Evolutionary conservation across 1,140 invertebrate species (phyloP).

Genomic region (Zaprionus ghesquierei): DNA sequence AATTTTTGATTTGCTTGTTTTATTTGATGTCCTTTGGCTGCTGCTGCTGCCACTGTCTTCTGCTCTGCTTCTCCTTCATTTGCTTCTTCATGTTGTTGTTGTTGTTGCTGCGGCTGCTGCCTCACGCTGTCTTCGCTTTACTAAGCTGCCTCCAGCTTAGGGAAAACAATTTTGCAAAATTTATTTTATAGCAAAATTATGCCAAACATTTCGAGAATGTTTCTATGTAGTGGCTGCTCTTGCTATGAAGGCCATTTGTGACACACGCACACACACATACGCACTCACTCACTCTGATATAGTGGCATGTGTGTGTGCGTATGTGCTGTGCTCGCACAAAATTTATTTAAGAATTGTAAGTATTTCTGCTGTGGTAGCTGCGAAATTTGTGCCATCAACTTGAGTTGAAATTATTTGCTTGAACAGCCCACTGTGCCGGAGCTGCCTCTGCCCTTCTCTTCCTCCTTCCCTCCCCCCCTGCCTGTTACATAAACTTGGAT

Average conservation of each 20-base stretch:
- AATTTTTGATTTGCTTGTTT: conserved; percentile 82
- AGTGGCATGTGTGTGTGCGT: conserved; percentile 20
- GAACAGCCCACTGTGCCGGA: conserved; percentile 23
- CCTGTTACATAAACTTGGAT: conserved; percentile 75
- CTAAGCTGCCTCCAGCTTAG: conserved; percentile 77
- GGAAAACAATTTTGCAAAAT: conserved; percentile 81
- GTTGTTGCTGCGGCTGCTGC: conserved; percentile 15
- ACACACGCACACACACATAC: conserved; percentile 28
- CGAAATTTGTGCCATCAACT: conserved; percentile 70
- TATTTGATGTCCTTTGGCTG: conserved; percentile 77
- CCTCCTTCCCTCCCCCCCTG: conserved; percentile 4
- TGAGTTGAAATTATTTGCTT: conserved; percentile 75
- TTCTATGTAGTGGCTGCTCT: conserved; percentile 68
- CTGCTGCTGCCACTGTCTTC: conserved; percentile 22
- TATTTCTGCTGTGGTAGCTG: conserved; percentile 66
- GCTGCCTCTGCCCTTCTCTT: background rate
- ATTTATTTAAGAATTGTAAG: conserved; percentile 79
- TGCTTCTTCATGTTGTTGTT: conserved; percentile 5
- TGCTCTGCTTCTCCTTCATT: conserved; percentile 7
- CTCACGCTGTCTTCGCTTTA: conserved; percentile 41
- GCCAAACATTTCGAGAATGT: conserved; percentile 79
- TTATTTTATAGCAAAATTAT: conserved; percentile 82
- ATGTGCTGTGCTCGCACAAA: conserved; percentile 50
- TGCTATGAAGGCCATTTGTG: conserved; percentile 53
- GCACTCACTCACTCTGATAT: conserved; percentile 8